A percentile compares a stretch with the other conserved stretches of the same genome.
Conservation (phyloP, 2,888 invertebrate species). For the Mechanitis messenoides region DNA sequence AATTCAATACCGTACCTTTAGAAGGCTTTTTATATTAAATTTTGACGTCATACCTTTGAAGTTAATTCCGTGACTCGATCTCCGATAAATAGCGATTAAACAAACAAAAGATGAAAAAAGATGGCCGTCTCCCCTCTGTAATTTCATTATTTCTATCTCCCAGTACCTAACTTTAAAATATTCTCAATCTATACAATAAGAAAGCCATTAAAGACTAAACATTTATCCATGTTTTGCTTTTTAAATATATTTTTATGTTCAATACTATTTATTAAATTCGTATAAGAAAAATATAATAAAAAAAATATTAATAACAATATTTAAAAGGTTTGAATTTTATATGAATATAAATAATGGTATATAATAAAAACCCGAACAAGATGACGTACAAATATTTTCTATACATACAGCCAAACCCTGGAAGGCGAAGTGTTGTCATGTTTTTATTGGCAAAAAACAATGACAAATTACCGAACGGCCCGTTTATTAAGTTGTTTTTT, state of each 20-base stretch:
- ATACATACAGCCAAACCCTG: no score
- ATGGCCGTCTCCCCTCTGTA: conserved; percentile 39
- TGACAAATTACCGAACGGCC: conserved; percentile 67
- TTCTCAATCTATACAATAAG: conserved; percentile 13
- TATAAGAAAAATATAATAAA: no score
- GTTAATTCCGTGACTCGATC: conserved; percentile 54
- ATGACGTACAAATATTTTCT: no score
- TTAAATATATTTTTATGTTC: no score
- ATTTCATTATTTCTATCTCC: conserved; percentile 59
- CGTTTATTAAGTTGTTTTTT: conserved; percentile 49
- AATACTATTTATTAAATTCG: no score
- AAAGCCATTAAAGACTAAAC: neutral
- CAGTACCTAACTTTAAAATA: conserved; percentile 39
- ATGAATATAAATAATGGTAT: no score
- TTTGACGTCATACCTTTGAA: conserved; percentile 63
- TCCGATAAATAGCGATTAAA: conserved; percentile 66
- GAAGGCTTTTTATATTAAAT: conserved; percentile 42
- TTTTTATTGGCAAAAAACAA: conserved; percentile 71
- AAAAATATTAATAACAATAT: no score
- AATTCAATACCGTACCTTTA: conserved; percentile 1
- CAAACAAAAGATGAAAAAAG: conserved; percentile 58
- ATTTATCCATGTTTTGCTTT: no score
- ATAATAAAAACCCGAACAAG: no score
- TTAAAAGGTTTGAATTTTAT: no score
- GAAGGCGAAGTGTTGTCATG: conserved; percentile 49